Conservation (phyloP, 2,888 invertebrate genomes). For the Spicauda simplicius region DNA sequence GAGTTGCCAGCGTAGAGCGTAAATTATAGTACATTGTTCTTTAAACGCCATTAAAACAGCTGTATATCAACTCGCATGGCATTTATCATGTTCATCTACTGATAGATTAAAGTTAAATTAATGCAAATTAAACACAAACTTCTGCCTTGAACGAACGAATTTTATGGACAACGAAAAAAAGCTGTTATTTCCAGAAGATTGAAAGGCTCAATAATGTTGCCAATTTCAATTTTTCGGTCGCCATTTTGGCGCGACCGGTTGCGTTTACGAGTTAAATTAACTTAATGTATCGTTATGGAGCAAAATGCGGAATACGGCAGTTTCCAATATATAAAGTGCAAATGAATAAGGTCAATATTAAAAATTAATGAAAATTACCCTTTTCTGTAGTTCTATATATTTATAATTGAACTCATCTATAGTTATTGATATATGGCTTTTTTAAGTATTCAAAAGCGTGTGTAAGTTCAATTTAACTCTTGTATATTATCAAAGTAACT, state of each 20-base stretch:
- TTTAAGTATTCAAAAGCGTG: no score
- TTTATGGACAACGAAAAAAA: slow-evolving; percentile 16
- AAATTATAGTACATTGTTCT: slow-evolving; percentile 65
- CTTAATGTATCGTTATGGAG: slow-evolving; percentile 12
- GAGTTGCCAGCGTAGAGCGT: slow-evolving; percentile 54
- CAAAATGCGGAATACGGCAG: slow-evolving; percentile 2
- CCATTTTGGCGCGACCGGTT: slow-evolving; percentile 10
- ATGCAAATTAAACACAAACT: not conserved
- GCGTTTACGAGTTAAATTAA: slow-evolving; percentile 9
- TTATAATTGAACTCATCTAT: not conserved
- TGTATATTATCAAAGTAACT: no score
- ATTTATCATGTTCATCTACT: slow-evolving; percentile 21
- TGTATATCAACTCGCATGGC: slow-evolving; percentile 41
- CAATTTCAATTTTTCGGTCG: slow-evolving; percentile 16
- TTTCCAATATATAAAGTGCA: slow-evolving; percentile 3
- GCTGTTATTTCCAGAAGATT: slow-evolving; percentile 16
- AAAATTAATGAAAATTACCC: not conserved
- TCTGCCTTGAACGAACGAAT: not conserved
- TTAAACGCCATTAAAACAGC: slow-evolving; percentile 54
- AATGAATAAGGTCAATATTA: not conserved
- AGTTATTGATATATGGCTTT: no score
- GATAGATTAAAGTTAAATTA: slow-evolving; percentile 4
- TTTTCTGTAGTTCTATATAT: not conserved
- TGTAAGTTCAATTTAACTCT: no score
- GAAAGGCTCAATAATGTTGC: slow-evolving; percentile 10